These are phyloP conservation scores for Hirundichthys speculiger DNA, from an alignment of 2,113 vertebrate species.

Conservation along the genomic window DNA sequence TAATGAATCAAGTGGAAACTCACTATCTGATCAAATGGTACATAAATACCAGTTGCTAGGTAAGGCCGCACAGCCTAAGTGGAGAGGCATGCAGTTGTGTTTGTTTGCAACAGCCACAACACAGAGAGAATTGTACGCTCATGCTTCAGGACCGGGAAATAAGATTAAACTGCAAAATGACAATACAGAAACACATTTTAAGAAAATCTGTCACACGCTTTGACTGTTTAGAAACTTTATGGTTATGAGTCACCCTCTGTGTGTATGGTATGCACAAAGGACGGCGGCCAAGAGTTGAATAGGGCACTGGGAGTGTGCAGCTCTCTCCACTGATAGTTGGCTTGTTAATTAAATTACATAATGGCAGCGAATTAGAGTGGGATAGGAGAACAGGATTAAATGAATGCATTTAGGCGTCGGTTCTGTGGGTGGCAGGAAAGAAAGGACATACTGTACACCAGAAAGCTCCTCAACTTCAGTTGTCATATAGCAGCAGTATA, in stretches of 20 bases:
- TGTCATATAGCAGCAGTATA: constrained; percentile 42
- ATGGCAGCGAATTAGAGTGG: constrained; percentile 39
- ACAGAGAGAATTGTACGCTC: neutral
- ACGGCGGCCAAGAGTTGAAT: constrained; percentile 47
- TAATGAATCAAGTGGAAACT: constrained; percentile 44
- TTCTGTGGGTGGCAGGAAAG: constrained; percentile 48
- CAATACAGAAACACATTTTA: neutral
- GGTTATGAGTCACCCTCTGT: constrained; percentile 31
- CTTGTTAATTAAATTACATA: constrained; percentile 59
- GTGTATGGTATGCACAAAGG: constrained; percentile 24
- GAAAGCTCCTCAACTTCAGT: constrained; percentile 45
- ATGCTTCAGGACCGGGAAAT: constrained; percentile 8
- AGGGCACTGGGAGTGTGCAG: constrained; percentile 44
- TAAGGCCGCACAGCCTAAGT: constrained; percentile 20
- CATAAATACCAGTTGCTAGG: constrained; percentile 14
- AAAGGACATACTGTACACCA: constrained; percentile 38
- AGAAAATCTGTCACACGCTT: constrained; percentile 3
- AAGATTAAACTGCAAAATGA: constrained; percentile 21
- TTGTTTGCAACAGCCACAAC: neutral
- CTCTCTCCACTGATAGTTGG: constrained; percentile 33
- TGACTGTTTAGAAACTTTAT: constrained; percentile 34
- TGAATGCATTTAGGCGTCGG: constrained; percentile 23
- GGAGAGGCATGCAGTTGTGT: neutral
- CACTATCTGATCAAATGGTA: constrained; percentile 39
- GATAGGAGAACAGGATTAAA: constrained; percentile 46